These are phyloP conservation scores for Hypotaenidia philippensis DNA, from an alignment of 2,797 vertebrate species.

Conservation along the genomic window DNA sequence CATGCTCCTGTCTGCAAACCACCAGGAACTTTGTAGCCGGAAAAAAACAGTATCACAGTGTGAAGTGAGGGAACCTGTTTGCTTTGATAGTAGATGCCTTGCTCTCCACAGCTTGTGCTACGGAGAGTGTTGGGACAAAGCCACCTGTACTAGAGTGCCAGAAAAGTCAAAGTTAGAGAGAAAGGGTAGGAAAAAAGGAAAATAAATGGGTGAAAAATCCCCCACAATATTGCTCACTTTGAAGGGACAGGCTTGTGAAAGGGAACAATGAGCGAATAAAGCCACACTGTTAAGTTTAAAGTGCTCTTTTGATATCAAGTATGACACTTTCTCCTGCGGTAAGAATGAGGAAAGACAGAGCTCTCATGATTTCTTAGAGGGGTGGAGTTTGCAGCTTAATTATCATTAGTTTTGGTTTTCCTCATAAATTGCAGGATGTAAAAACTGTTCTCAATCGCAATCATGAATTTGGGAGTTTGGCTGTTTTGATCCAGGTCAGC, in stretches of 20 bases:
- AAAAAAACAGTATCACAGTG: not conserved
- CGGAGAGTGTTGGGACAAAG: not conserved
- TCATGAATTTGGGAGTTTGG: not conserved
- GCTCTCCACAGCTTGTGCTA: not conserved
- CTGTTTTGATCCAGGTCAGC: not conserved
- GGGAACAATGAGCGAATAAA: conserved; percentile 24
- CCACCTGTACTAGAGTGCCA: not conserved
- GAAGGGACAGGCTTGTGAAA: not conserved
- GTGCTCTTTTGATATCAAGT: conserved; percentile 26
- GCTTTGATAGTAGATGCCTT: conserved; percentile 15
- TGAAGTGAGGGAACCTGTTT: not conserved
- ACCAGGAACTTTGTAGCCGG: not conserved
- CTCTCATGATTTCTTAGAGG: not conserved
- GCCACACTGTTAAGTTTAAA: conserved; percentile 35
- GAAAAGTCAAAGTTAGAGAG: not conserved
- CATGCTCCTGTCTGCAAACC: not conserved
- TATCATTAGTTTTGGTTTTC: not conserved
- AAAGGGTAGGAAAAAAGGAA: not conserved
- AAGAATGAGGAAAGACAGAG: not conserved
- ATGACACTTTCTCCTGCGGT: not conserved
- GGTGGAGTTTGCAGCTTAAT: not conserved
- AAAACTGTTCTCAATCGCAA: not conserved
- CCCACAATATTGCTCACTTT: not conserved
- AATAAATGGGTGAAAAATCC: not conserved
- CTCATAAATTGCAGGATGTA: not conserved